These are phyloP conservation scores for Adelosebastes latens DNA, from an alignment of 2,797 vertebrate genomes.

Conservation along the genomic window DNA sequence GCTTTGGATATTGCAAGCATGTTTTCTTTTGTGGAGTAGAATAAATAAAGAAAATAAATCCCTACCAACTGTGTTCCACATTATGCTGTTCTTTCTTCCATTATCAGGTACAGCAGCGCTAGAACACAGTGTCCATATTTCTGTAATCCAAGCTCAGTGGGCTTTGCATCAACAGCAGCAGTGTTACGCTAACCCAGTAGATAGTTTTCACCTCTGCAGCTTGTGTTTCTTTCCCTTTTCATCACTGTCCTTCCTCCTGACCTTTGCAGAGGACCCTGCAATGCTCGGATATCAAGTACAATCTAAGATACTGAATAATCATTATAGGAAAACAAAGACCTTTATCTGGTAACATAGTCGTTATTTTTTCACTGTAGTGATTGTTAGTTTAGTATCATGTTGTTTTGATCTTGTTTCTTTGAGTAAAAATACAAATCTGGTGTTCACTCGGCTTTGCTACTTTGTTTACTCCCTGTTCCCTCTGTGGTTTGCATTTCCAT, in stretches of 20 bases:
- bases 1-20: not conserved
- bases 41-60: not conserved
- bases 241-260: constrained; percentile 49
- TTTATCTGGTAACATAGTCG: not conserved
- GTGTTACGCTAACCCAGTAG: constrained; percentile 57
- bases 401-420: not conserved
- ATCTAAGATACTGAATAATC: constrained; percentile 17
- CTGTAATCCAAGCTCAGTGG: constrained; percentile 63
- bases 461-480: constrained; percentile 27
- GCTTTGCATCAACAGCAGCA: constrained; percentile 32
- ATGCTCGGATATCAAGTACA: constrained; percentile 9
- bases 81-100: constrained; percentile 7
- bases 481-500: constrained; percentile 54
- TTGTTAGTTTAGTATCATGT: not conserved
- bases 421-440: constrained; percentile 14
- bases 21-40: not conserved
- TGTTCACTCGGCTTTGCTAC: constrained; percentile 5
- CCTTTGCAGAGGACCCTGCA: constrained; percentile 49
- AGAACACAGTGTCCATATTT: constrained; percentile 53
- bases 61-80: not conserved
- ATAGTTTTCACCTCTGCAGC: constrained; percentile 65
- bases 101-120: constrained; percentile 8
- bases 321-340: not conserved
- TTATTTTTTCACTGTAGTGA: not conserved
- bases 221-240: constrained; percentile 72